A percentile compares a stretch with the other conserved stretches of the same genome.
Evolutionary conservation across 2,888 invertebrate species (phyloP).

Genomic region (Nineta flava): DNA sequence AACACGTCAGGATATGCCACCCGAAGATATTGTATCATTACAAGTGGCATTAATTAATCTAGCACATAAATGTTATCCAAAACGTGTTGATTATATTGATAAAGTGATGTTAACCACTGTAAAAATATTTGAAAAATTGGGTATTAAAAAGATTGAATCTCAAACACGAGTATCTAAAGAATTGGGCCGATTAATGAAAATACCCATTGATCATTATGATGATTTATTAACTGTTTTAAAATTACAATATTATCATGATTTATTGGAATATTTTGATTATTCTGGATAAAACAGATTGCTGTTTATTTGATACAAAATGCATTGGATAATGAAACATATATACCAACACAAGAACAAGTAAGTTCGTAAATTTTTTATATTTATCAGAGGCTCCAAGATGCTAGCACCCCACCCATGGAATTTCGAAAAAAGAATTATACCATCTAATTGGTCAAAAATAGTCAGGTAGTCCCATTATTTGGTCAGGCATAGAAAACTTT

Average conservation of each 20-base stretch:
- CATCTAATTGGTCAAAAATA: no score
- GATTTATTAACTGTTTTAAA: slow-evolving; percentile 77
- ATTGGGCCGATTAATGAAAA: no score
- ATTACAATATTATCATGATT: slow-evolving; percentile 71
- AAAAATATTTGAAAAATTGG: slow-evolving; percentile 69
- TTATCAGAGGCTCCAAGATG: no score
- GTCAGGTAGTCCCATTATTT: no score
- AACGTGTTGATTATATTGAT: no score
- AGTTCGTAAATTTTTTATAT: no score
- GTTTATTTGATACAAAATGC: slow-evolving; percentile 81
- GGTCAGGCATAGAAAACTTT: no score
- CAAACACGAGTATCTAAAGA: slow-evolving; percentile 77
- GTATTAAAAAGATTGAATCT: slow-evolving; percentile 63
- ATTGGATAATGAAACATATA: slow-evolving; percentile 73
- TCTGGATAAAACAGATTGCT: slow-evolving; percentile 67
- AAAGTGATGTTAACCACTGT: slow-evolving; percentile 41
- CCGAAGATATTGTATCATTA: slow-evolving; percentile 89
- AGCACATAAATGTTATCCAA: slow-evolving; percentile 92
- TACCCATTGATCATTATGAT: slow-evolving; percentile 90
- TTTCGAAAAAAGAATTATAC: no score
- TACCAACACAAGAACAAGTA: slow-evolving; percentile 82
- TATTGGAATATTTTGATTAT: slow-evolving; percentile 79
- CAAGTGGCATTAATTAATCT: slow-evolving; percentile 90
- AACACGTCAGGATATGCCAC: no score
- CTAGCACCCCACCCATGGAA: no score